Evolutionary conservation across 2,113 vertebrate species (phyloP).

Genomic region (Pitta sordida): DNA sequence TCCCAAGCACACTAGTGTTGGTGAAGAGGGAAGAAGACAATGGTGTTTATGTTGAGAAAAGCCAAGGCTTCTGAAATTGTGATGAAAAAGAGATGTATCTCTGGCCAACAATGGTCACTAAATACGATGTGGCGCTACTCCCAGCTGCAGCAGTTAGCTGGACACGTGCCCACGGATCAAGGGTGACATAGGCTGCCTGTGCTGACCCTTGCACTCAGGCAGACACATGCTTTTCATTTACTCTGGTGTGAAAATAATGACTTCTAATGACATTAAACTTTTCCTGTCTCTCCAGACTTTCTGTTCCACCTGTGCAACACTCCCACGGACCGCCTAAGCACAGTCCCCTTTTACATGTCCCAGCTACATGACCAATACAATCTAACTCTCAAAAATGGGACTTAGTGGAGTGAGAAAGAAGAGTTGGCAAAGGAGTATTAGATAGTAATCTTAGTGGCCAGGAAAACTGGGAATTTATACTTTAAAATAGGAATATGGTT

Average conservation of each 20-base stretch:
- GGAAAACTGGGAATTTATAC: not conserved
- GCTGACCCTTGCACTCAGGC: not conserved
- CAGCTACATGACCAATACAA: accelerated
- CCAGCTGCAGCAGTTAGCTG: accelerated
- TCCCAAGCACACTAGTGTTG: not conserved
- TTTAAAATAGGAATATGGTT: not conserved
- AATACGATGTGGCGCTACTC: accelerated
- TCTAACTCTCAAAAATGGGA: not conserved
- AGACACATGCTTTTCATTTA: accelerated
- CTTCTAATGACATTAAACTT: not conserved
- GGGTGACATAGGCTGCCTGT: not conserved
- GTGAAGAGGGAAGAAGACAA: not conserved
- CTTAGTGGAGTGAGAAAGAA: not conserved
- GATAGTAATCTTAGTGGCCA: not conserved
- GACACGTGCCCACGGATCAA: accelerated
- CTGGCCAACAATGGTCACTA: accelerated
- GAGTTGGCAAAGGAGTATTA: not conserved
- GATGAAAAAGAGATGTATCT: not conserved
- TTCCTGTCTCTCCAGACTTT: not conserved
- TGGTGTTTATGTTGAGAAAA: not conserved
- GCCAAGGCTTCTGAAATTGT: not conserved
- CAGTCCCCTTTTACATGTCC: accelerated
- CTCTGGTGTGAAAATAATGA: not conserved
- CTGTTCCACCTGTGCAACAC: not conserved
- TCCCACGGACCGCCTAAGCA: not conserved